These are phyloP conservation scores for Chaetura pelagica DNA, from an alignment of 2,113 vertebrate species.

Conservation along the genomic window DNA sequence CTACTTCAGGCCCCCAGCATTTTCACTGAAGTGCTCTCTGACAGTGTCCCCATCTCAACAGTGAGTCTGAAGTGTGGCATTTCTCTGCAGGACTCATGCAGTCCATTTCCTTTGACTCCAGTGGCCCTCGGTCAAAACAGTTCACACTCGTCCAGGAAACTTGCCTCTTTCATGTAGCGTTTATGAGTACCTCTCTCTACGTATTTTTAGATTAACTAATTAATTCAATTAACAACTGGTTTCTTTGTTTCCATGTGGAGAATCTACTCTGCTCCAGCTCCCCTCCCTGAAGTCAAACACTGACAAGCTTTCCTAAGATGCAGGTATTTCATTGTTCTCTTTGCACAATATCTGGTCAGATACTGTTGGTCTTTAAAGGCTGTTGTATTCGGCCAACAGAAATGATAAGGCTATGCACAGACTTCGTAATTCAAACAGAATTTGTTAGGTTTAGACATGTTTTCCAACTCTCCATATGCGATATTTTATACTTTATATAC, in stretches of 20 bases:
- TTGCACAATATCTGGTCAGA: neutral
- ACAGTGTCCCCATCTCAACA: neutral
- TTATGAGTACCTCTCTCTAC: neutral
- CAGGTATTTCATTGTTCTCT: neutral
- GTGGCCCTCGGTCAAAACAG: neutral
- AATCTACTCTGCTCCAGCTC: neutral
- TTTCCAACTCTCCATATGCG: neutral
- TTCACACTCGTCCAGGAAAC: neutral
- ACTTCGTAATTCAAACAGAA: neutral
- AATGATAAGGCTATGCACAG: neutral
- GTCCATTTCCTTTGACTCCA: neutral
- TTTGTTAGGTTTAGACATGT: neutral
- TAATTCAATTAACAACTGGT: neutral
- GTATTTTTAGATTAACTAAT: neutral
- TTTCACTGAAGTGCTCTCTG: neutral
- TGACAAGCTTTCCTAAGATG: neutral
- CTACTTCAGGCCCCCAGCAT: neutral
- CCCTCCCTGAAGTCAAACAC: constrained; percentile 3
- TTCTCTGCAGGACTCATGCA: neutral
- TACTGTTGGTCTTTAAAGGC: neutral
- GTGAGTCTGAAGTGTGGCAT: neutral
- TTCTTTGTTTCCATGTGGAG: neutral
- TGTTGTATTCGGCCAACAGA: neutral
- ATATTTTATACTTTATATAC: too few relatives aligned
- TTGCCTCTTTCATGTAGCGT: neutral